phyloP scores from a whole-genome alignment of 2,888 invertebrate species.

The Nemotelus pantherinus region DNA sequence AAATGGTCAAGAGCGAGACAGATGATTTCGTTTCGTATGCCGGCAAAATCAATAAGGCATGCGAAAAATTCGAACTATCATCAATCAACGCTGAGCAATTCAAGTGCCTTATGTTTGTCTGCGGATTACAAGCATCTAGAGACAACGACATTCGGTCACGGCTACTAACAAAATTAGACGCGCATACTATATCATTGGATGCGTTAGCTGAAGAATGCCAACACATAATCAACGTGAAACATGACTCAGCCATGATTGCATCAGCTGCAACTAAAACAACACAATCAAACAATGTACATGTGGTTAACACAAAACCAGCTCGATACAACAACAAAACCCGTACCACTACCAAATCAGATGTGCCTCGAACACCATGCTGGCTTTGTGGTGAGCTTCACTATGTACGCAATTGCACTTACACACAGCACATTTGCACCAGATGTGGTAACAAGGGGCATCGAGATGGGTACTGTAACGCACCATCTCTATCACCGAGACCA shows the following conservation, averaged over 20 bases:
- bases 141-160: constrained; percentile 50
- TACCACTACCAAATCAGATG: not conserved
- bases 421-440: not conserved
- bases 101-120: constrained; percentile 52
- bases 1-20: constrained; percentile 39
- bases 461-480: constrained; percentile 1
- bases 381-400: not conserved
- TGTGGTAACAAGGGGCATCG: constrained; percentile 2
- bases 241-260: not conserved
- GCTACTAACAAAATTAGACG: constrained; percentile 48
- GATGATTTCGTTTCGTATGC: constrained; percentile 50
- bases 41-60: constrained; percentile 47
- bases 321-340: not conserved
- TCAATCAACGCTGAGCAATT: constrained; percentile 50
- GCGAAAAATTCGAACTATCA: constrained; percentile 50
- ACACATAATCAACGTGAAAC: not conserved
- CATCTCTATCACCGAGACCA: not conserved
- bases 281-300: not conserved
- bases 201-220: constrained; percentile 42
- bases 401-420: not conserved
- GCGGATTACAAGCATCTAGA: constrained; percentile 48
- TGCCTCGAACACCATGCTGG: constrained; percentile 3
- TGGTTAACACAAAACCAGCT: not conserved
- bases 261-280: not conserved
- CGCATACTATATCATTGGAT: constrained; percentile 15